These are phyloP conservation scores for Bambusicola thoracicus DNA, from an alignment of 2,113 vertebrate genomes.

Conservation along the genomic window DNA sequence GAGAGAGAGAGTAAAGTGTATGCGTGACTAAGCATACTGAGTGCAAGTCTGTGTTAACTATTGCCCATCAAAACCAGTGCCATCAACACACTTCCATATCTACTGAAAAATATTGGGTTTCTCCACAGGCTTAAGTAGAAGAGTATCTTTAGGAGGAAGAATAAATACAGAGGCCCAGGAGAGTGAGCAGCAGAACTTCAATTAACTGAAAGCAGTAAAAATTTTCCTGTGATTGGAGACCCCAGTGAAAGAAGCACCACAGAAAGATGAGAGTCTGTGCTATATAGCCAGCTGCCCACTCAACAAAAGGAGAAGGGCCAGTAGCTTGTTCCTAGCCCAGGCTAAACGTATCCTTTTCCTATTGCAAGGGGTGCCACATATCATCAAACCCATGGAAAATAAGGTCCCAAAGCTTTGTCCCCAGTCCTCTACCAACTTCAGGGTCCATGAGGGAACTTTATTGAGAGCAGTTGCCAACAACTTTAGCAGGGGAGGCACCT, in stretches of 20 bases:
- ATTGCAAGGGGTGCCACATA: no score
- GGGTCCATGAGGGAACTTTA: background rate
- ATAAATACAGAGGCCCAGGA: background rate
- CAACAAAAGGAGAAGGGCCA: background rate
- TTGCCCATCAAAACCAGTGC: no score
- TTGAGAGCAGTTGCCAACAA: background rate
- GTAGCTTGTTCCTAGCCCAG: background rate
- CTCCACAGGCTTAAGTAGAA: background rate
- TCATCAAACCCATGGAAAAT: no score
- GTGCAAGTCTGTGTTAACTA: no score
- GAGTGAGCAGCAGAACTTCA: background rate
- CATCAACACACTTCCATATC: no score
- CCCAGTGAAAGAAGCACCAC: background rate
- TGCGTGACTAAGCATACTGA: background rate
- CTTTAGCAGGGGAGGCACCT: background rate
- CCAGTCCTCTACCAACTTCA: no score
- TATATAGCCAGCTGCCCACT: fast-evolving
- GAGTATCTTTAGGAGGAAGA: background rate
- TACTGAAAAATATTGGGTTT: background rate
- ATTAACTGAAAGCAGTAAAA: background rate
- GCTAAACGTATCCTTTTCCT: no score
- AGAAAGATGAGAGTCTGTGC: fast-evolving
- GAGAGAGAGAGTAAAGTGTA: no score
- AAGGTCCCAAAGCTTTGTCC: no score
- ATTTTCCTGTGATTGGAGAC: background rate